Conservation (phyloP, 1,140 invertebrate genomes). For the Liolophura sinensis region DNA sequence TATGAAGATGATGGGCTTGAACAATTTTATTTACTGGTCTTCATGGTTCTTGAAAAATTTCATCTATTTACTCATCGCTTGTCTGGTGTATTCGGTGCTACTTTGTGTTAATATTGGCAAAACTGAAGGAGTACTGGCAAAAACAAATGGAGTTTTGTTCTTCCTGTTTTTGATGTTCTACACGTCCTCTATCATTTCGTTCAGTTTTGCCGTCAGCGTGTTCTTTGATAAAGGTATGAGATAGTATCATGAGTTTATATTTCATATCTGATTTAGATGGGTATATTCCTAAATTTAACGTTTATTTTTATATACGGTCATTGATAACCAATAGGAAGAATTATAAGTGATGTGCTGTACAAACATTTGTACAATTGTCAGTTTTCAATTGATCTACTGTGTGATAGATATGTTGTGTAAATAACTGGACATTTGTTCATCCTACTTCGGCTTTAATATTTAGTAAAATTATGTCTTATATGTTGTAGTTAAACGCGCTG, state of each 20-base stretch:
- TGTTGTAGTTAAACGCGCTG: no score
- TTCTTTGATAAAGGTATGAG: constrained; percentile 68
- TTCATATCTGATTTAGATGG: neutral
- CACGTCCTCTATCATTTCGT: constrained; percentile 61
- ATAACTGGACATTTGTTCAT: no score
- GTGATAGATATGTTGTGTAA: no score
- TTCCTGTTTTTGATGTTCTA: constrained; percentile 64
- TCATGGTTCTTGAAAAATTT: constrained; percentile 82
- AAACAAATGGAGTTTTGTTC: constrained; percentile 59
- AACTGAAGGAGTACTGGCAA: constrained; percentile 54
- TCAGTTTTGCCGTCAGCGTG: constrained; percentile 62
- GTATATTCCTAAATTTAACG: no score
- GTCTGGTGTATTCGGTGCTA: constrained; percentile 61
- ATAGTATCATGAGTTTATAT: neutral
- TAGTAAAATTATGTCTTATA: no score
- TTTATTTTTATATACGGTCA: no score
- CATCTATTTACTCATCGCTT: constrained; percentile 68
- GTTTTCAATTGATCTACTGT: no score
- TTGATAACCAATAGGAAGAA: no score
- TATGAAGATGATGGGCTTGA: constrained; percentile 88
- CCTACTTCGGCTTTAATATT: no score
- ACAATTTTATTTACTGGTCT: constrained; percentile 78
- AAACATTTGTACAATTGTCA: no score
- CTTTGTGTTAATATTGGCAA: constrained; percentile 41
- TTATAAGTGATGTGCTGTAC: no score